These are phyloP conservation scores for Mormyrops attenuatus DNA, from an alignment of 2,797 vertebrate species.

Conservation along the genomic window DNA sequence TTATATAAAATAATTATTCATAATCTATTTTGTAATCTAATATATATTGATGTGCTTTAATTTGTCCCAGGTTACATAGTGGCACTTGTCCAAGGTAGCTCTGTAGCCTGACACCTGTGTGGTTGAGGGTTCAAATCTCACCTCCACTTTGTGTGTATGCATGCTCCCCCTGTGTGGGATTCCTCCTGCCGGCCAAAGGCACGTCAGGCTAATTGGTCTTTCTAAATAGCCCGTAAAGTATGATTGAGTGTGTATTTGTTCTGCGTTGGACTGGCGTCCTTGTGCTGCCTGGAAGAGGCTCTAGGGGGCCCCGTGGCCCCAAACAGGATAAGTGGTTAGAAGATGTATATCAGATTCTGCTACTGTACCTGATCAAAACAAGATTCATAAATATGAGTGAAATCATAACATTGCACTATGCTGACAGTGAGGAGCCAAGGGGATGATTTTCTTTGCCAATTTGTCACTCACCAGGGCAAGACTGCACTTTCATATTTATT, in stretches of 20 bases:
- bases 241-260: not conserved
- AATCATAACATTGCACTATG: not conserved
- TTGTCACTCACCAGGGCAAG: not conserved
- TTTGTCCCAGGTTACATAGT: not conserved
- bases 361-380: not conserved
- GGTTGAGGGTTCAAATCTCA: not conserved
- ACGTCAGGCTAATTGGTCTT: not conserved
- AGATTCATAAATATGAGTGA: not conserved
- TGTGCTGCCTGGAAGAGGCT: not conserved
- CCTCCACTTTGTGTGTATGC: not conserved
- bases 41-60: not conserved
- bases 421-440: not conserved
- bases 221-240: not conserved
- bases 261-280: not conserved
- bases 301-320: not conserved
- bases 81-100: not conserved
- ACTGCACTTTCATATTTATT: not conserved
- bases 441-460: not conserved
- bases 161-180: not conserved
- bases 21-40: no score
- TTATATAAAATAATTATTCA: not conserved
- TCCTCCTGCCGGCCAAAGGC: not conserved
- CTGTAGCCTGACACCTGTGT: not conserved
- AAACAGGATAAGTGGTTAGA: not conserved
- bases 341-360: not conserved